Base-by-base conservation (phyloP, 1,140 invertebrate genomes). In the Aricia agestis region DNA sequence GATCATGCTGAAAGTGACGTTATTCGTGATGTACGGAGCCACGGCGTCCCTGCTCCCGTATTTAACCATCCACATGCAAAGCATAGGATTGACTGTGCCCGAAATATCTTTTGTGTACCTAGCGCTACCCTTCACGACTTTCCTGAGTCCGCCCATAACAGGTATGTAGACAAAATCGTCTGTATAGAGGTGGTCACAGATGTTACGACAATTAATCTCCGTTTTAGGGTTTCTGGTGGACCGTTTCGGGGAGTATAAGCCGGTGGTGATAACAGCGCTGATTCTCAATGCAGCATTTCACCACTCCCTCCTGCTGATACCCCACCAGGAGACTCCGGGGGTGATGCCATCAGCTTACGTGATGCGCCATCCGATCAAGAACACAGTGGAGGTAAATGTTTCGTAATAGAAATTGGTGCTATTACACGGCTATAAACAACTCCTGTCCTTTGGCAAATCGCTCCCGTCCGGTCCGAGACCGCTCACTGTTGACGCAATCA, bases 61-160 rank as follows among this genome's bases (percentile, higher is more conserved):
- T 84, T 87, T 97, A 73, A 96, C 96, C 1, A 95, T 97, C 72
- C 97, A 97, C 86, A 97, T 97, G 97, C 95, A 96, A 89, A 95
- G 95, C 83, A 95, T 97, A 82, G 97, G 96, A 70, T 92, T 98
- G 19, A 95, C 95, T 19, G 94, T 97, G 69, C 95, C 96, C 77
- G 96, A 98, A 92, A 96, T 97, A 74, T 95, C 96, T 59, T 94
- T 97, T 78, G 96, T 97, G 75, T 97, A 97, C 89, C 92, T 96
- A 76, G 94, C 96, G 11, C 92, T 97, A 76, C 96, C 96, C 11
- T 95, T 97, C 66, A 96, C 96, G 1, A 96, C 95, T 1, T 96
- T 97, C 81, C 83, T 97, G 59, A 96, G 95, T 78, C 96, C 96
- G 18, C 96, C 96, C 19, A 92, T 96, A 66, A 95, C 95, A 92